phyloP scores from a whole-genome alignment of 1,140 invertebrate genomes.

The Aphidius gifuensis region DNA sequence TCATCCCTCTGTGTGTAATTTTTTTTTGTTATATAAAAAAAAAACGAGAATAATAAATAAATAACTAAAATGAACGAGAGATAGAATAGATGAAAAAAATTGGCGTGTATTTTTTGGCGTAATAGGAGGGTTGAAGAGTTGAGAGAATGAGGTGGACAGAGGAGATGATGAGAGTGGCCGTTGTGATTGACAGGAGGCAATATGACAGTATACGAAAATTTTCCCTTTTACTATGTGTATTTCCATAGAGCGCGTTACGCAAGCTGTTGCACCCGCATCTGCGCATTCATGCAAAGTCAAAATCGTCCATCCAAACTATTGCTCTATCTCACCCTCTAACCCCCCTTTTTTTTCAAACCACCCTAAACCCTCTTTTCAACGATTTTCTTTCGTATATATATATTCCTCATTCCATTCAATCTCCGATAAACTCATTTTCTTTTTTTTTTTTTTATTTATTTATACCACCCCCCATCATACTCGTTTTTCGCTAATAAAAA shows the following conservation, averaged over 20 bases:
- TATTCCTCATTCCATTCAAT: conserved; percentile 31
- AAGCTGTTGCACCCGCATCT: conserved; percentile 59
- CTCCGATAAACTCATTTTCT: conserved; percentile 45
- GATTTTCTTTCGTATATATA: conserved; percentile 22
- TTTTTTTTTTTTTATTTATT: conserved; percentile 4
- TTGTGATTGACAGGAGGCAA: conserved; percentile 55
- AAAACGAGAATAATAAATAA: conserved; percentile 11
- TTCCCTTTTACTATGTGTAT: conserved; percentile 48
- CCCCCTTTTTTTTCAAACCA: no score
- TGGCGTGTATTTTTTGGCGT: no score
- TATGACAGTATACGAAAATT: conserved; percentile 26
- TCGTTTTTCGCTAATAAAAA: conserved; percentile 4
- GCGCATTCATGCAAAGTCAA: conserved; percentile 57
- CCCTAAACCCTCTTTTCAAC: neutral
- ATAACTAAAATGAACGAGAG: neutral
- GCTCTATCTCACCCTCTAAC: conserved; percentile 29
- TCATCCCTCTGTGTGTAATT: conserved; percentile 7
- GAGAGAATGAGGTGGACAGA: conserved; percentile 18
- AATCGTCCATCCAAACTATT: conserved; percentile 44
- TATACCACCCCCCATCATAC: no score
- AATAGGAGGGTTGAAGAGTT: conserved; percentile 29
- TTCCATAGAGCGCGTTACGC: conserved; percentile 48
- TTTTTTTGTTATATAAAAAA: neutral
- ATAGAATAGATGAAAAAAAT: no score
- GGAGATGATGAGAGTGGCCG: conserved; percentile 37